Base-by-base conservation (phyloP, 2,888 invertebrate species). In the Therioaphis trifolii region DNA sequence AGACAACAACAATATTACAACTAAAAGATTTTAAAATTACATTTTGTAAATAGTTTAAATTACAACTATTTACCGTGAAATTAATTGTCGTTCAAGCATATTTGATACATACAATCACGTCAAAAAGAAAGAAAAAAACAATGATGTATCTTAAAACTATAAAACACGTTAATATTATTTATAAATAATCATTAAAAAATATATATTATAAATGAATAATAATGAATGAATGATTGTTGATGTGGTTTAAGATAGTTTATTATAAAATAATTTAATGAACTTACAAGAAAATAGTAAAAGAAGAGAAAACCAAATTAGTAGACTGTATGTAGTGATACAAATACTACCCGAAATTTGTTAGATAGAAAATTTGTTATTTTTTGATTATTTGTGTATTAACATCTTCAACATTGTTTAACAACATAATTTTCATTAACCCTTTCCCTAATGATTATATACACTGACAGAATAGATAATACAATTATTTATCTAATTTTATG, bases 361-460 rank as follows among this genome's bases (percentile, higher is more conserved):
- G 24, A 72, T n/a, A n/a, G n/a, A n/a, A n/a, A 29, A 72, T 49
- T n/a, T 66, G 15, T 80, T 80, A 27, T 66, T 21, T 61, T 82
- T 80, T 82, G 82, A 82, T 82, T 82, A 61, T 74, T 5, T 35
- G 7, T n/a, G 7, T 35, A 40, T 49, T n/a, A 35, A 72, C n/a
- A 5, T 74, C 52, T 66, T 63, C 24, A 82, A 52, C 40, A 63
- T 40, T 4, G 18, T 82, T 72, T 46, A 72, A 82, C 49, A 52
- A 74, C 52, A 35, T 49, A 21, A 74, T 74, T 63, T 82, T 52
- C 52, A 74, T 49, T 58, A 63, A 46, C 82, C 74, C 49, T 66
- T 74, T 82, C 21, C 82, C 74, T 82, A 72, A 82, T 74, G 24
- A 74, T 72, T 74, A 79, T 79, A 1, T 79, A 69, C 78, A 79